Base-by-base conservation (phyloP, 1,140 invertebrate genomes). In the Orchesella cincta region DNA sequence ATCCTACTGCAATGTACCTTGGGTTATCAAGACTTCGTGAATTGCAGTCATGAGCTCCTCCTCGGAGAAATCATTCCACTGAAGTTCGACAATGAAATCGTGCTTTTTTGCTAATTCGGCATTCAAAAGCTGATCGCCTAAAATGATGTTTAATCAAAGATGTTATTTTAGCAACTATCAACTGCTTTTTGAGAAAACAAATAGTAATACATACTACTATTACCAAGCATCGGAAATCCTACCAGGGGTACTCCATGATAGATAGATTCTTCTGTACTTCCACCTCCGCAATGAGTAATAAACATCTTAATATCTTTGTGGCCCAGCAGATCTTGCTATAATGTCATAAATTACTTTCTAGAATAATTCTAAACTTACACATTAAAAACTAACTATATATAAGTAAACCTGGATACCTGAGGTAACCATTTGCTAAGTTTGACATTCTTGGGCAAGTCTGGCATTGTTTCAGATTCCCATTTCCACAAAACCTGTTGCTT, bases 361-460 rank as follows among this genome's bases (percentile, higher is more conserved):
- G n/a, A n/a, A n/a, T n/a, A n/a, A n/a, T n/a, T n/a, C n/a, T n/a
- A n/a, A n/a, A n/a, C n/a, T n/a, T n/a, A n/a, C n/a, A n/a, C n/a
- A n/a, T n/a, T n/a, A n/a, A n/a, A n/a, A n/a, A n/a, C n/a, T n/a
- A n/a, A n/a, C n/a, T n/a, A n/a, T n/a, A n/a, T n/a, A n/a, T n/a
- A n/a, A n/a, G n/a, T n/a, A n/a, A n/a, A n/a, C n/a, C n/a, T n/a
- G n/a, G n/a, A n/a, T n/a, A n/a, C n/a, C 84, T 93, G 91, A 0
- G 91, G 92, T 78, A 91, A 82, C 91, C 91, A 93, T 81, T 88
- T 88, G n/a, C 86, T 84, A 3, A 90, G 83, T 80, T 88, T 87
- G 39, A 93, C 86, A 85, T 93, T 93, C 74, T 87, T 84, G 8
- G 90, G 88, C 78, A 90, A 86, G 20, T 87, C 84, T 1, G 87